Base-by-base conservation (phyloP, 2,888 invertebrate genomes). In the Drosophila kanekoi region DNA sequence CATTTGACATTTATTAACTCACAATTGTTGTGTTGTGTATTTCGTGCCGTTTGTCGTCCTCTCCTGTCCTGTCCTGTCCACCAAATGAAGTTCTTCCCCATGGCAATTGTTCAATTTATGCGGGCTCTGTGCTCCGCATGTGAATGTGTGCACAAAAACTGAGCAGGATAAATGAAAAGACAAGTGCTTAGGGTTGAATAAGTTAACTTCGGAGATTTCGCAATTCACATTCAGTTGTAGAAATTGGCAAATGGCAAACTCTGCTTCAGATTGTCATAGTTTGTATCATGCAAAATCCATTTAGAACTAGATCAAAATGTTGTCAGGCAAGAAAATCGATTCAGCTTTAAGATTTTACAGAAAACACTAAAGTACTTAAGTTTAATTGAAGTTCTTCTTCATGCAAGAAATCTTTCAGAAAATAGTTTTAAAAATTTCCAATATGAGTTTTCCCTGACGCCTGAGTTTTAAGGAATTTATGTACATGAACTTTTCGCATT, bases 1-100 rank as follows among this genome's bases (percentile, higher is more conserved):
- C 89, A 70, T 69, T 69, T 81, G 85, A 81, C 85, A 79, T 87
- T 85, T 85, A 85, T 85, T 85, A 81, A 87, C 81, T 81, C 67
- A 71, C 79, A 84, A 72, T 79, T 82, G 80, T 74, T 74, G 79
- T 47, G 45, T 61, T 47, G 45, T 61, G 44, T 57, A 43, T 38
- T 38, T 45, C 32, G 72, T 73, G 53, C 61, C 33, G 61, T 58
- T 63, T 43, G 4, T 11, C 38, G 1, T 18, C 32, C 28, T 20
- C 3, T 33, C 28, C 18, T 18, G 18, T 18, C 2, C 33, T 51
- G 37, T 16, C 47, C 62, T 60, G 54, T 53, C 37, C 43, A 33
- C 16, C 37, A 45, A 40, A 51, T 51, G 14, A 52, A 52, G 47
- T 58, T 51, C 47, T 58, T 45, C 40, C 58, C 47, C 28, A 28